Conservation (phyloP, 2,113 vertebrate species). For the Ameiurus melas region DNA sequence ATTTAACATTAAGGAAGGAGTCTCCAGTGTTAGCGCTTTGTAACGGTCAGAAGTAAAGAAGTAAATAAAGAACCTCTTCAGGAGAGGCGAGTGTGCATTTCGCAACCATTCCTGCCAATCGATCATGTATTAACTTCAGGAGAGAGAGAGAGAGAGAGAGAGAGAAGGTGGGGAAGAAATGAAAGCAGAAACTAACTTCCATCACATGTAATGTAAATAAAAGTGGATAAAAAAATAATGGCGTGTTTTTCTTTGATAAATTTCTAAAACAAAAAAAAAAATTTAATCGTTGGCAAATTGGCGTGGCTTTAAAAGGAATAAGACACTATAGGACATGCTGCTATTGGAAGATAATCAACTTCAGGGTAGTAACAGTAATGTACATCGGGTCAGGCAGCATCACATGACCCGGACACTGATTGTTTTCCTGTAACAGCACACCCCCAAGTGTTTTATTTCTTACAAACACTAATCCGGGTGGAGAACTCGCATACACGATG, state of each 20-base stretch:
- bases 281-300: not conserved
- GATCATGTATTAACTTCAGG: not conserved
- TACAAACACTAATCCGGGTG: not conserved
- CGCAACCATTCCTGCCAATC: not conserved
- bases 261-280: not conserved
- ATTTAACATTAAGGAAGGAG: too few species aligned
- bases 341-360: not conserved
- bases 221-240: not conserved
- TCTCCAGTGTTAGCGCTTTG: too few species aligned
- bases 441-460: not conserved
- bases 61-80: too few species aligned
- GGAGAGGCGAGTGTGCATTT: not conserved
- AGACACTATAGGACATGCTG: not conserved
- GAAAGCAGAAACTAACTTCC: not conserved
- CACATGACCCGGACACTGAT: not conserved
- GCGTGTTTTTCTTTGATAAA: not conserved
- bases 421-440: not conserved
- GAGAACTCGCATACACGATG: conserved; percentile 5
- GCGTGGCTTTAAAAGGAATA: not conserved
- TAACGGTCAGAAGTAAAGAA: too few species aligned
- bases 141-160: not conserved
- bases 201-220: not conserved
- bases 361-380: not conserved
- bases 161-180: not conserved
- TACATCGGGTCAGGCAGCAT: not conserved